phyloP scores from a whole-genome alignment of 2,113 vertebrate genomes.

The human region DNA sequence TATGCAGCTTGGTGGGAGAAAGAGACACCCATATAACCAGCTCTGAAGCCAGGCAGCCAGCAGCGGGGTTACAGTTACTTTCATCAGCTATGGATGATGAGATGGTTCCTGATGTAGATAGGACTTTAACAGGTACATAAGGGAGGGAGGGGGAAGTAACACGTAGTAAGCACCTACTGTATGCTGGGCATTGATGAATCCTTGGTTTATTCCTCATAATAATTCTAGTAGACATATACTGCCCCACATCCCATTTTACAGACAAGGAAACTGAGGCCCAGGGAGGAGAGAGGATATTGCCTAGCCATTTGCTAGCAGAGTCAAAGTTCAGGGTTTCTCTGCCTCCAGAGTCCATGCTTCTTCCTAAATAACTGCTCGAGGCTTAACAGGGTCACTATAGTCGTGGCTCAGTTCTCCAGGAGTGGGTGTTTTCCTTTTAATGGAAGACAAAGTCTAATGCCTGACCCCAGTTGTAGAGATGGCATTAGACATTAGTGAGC shows the following conservation, averaged over 20 bases:
- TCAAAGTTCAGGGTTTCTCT: background rate
- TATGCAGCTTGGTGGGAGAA: background rate
- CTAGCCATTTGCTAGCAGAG: background rate
- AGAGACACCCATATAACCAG: background rate
- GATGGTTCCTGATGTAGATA: background rate
- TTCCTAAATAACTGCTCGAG: background rate
- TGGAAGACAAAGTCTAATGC: background rate
- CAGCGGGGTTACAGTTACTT: background rate
- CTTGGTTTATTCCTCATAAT: background rate
- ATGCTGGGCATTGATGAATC: background rate
- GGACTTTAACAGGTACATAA: background rate
- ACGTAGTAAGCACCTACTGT: background rate
- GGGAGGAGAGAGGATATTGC: background rate
- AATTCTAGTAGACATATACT: background rate
- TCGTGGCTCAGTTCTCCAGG: background rate
- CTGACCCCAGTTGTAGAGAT: background rate
- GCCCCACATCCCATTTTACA: background rate
- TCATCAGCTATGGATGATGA: no score
- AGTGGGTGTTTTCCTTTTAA: background rate
- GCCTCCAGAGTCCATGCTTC: background rate
- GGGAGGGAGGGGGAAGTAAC: background rate
- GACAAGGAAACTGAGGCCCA: background rate
- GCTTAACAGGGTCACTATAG: background rate
- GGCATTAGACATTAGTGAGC: background rate
- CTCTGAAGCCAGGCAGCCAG: background rate